These are phyloP conservation scores for Acrocephalus arundinaceus DNA, from an alignment of 2,113 vertebrate genomes.

Conservation along the genomic window DNA sequence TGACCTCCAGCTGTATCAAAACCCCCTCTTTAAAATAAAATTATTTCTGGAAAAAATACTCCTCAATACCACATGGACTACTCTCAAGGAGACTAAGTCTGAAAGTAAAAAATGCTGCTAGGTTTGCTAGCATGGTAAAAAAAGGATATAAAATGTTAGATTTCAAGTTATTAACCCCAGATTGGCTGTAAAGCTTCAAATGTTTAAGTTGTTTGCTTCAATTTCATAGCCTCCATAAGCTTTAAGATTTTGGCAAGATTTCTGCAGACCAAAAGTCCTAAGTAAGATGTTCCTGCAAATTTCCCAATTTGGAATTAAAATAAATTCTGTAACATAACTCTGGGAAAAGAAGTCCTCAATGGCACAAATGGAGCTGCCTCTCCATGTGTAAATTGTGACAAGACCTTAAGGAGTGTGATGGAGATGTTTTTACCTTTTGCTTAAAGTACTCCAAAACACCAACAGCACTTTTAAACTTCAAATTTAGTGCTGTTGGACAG, in stretches of 20 bases:
- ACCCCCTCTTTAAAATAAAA: background rate
- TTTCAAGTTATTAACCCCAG: slow-evolving; percentile 39
- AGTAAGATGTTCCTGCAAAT: background rate
- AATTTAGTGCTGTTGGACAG: background rate
- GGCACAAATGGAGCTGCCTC: background rate
- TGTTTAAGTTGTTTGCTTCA: slow-evolving; percentile 29
- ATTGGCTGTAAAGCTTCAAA: slow-evolving; percentile 58
- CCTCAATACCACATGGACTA: background rate
- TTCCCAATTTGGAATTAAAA: background rate
- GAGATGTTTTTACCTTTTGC: background rate
- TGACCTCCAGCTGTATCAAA: background rate
- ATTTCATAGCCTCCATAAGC: slow-evolving; percentile 43
- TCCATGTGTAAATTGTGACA: background rate
- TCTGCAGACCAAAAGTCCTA: background rate
- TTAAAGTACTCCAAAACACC: background rate
- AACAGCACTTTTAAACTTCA: background rate
- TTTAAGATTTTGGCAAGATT: slow-evolving; percentile 23
- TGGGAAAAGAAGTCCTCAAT: background rate
- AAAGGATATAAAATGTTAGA: background rate
- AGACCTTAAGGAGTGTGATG: background rate
- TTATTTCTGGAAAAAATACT: background rate
- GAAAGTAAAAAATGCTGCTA: slow-evolving; percentile 32
- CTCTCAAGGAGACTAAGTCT: background rate
- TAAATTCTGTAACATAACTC: background rate
- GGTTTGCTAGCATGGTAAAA: background rate